Evolutionary conservation across 1,140 invertebrate species (phyloP).

Genomic region (Hylaeus volcanicus): DNA sequence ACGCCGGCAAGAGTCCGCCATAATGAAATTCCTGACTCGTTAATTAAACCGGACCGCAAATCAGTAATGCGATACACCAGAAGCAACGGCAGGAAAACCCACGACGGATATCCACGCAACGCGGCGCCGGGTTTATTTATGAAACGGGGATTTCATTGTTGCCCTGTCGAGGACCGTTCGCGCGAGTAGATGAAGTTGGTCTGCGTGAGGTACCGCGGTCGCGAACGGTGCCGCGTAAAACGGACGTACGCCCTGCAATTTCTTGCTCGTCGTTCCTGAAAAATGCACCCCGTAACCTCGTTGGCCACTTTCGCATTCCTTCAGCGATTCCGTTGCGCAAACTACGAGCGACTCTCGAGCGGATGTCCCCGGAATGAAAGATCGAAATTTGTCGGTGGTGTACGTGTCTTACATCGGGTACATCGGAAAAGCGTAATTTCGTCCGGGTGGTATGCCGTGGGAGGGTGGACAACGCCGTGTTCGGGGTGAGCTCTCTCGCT

Average conservation of each 20-base stretch:
- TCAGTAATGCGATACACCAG: conserved; percentile 49
- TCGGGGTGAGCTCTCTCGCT: not conserved
- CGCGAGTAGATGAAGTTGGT: conserved; percentile 45
- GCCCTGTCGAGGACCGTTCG: conserved; percentile 32
- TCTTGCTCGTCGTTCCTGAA: not conserved
- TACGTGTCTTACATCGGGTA: conserved; percentile 35
- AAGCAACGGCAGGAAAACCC: conserved; percentile 25
- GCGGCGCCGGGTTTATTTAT: conserved; percentile 42
- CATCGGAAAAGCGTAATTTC: conserved; percentile 30
- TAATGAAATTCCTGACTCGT: conserved; percentile 62
- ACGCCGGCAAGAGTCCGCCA: conserved; percentile 23
- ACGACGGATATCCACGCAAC: conserved; percentile 21
- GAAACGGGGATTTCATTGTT: conserved; percentile 57
- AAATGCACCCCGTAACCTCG: not conserved
- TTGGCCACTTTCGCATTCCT: conserved; percentile 32
- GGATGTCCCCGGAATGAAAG: conserved; percentile 38
- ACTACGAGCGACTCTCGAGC: conserved; percentile 25
- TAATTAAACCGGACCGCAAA: conserved; percentile 60
- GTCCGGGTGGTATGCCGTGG: conserved; percentile 14
- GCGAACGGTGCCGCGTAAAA: not conserved
- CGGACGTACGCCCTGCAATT: not conserved
- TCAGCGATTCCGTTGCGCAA: conserved; percentile 22
- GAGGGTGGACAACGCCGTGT: not conserved
- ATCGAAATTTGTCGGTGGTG: conserved; percentile 32
- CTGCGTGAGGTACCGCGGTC: conserved; percentile 20